A percentile compares a stretch with the other conserved stretches of the same genome.
phyloP scores from a whole-genome alignment of 2,888 invertebrate species.

The Mesochorus sp. region DNA sequence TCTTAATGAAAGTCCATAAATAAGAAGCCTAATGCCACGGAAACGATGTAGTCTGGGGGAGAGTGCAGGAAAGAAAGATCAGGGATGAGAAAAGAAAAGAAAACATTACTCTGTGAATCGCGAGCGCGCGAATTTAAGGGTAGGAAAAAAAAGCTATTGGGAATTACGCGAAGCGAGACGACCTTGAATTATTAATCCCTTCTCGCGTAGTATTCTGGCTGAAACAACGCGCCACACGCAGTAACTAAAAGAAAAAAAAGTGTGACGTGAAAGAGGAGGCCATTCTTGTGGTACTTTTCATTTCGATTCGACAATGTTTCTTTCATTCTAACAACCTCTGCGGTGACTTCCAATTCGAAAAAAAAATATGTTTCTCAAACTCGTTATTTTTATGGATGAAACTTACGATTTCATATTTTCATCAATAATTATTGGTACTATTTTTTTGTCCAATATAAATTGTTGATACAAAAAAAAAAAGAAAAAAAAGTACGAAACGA shows the following conservation, averaged over 20 bases:
- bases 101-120: constrained; percentile 69
- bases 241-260: background rate
- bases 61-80: constrained; percentile 51
- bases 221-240: constrained; percentile 19
- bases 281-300: constrained; percentile 39
- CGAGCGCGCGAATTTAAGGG: constrained; percentile 18
- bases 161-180: constrained; percentile 58
- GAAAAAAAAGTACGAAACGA: background rate
- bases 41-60: constrained; percentile 68
- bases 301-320: no score
- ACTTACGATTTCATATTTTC: no score
- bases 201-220: constrained; percentile 32
- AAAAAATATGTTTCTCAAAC: no score
- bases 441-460: no score
- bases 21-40: constrained; percentile 80
- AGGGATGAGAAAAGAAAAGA: constrained; percentile 58
- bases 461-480: background rate
- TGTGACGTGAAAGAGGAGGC: no score
- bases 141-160: constrained; percentile 50
- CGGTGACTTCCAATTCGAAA: background rate
- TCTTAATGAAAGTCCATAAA: constrained; percentile 82
- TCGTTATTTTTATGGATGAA: no score
- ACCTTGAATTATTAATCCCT: constrained; percentile 65
- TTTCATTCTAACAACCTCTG: no score
- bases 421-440: no score